A percentile compares a stretch with the other conserved stretches of the same genome.
Evolutionary conservation across 2,797 vertebrate species (phyloP).

Genomic region (Uromys caudimaculatus): DNA sequence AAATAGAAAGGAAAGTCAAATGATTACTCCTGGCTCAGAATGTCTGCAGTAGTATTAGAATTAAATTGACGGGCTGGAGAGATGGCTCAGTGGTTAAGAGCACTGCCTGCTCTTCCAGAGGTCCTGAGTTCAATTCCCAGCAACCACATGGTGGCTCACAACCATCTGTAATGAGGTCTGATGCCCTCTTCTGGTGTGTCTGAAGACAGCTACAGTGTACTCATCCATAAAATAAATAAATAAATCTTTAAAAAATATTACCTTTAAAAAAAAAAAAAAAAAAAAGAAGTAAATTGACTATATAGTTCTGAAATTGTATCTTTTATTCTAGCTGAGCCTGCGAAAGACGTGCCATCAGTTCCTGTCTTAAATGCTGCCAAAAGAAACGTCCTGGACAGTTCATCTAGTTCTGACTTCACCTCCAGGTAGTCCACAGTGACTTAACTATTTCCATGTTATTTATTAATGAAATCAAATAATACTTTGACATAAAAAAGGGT

Average conservation of each 20-base stretch:
- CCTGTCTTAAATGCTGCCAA: constrained; percentile 92
- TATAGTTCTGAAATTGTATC: constrained; percentile 63
- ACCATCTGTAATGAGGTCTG: too few relatives aligned
- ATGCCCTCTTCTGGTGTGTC: too few relatives aligned
- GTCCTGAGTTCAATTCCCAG: too few relatives aligned
- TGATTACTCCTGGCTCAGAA: neutral
- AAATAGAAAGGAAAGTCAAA: neutral
- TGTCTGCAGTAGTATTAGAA: constrained; percentile 2
- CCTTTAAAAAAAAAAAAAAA: too few relatives aligned
- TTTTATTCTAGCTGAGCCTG: constrained; percentile 86
- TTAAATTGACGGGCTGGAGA: neutral
- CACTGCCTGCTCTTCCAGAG: too few relatives aligned
- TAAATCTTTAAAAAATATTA: too few relatives aligned
- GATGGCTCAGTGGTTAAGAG: too few relatives aligned
- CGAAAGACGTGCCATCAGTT: constrained; percentile 89
- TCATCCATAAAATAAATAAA: too few relatives aligned
- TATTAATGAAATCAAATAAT: neutral
- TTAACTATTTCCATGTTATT: neutral
- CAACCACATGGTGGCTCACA: too few relatives aligned
- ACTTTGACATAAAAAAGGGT: neutral
- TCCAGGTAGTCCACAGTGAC: constrained; percentile 89
- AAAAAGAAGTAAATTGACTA: neutral
- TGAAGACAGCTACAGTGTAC: too few relatives aligned
- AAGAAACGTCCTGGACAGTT: constrained; percentile 91
- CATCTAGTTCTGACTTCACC: constrained; percentile 90